phyloP scores from a whole-genome alignment of 2,888 invertebrate genomes.

The Parnassius orleans region DNA sequence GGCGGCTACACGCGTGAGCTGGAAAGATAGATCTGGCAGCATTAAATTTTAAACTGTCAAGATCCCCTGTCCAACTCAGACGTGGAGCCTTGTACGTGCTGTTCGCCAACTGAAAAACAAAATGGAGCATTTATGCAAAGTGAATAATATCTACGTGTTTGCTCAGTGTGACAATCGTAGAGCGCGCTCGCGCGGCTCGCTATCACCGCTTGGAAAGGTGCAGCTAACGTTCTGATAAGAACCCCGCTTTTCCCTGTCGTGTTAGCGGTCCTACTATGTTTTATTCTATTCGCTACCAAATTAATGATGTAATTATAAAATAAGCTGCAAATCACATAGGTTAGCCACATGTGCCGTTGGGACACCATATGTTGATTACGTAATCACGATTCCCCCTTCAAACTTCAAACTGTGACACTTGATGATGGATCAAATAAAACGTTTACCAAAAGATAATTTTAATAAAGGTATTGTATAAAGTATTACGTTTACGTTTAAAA shows the following conservation, averaged over 20 bases:
- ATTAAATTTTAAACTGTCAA: slow-evolving; percentile 70
- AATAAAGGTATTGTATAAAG: no score
- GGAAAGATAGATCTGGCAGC: slow-evolving; percentile 83
- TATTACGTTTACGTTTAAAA: no score
- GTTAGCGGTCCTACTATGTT: slow-evolving; percentile 60
- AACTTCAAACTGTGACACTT: slow-evolving; percentile 6
- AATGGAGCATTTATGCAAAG: slow-evolving; percentile 40
- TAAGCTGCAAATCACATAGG: background rate
- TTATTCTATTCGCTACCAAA: no score
- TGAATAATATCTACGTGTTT: slow-evolving; percentile 45
- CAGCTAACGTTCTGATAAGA: slow-evolving; percentile 77
- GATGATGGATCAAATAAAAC: no score
- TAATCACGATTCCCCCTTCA: background rate
- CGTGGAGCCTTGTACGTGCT: slow-evolving; percentile 54
- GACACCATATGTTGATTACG: slow-evolving; percentile 4
- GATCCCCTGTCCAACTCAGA: slow-evolving; percentile 82
- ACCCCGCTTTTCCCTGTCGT: slow-evolving; percentile 71
- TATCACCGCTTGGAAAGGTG: slow-evolving; percentile 76
- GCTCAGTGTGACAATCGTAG: slow-evolving; percentile 61
- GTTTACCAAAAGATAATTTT: no score
- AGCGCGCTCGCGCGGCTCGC: slow-evolving; percentile 58
- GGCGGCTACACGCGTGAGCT: slow-evolving; percentile 75
- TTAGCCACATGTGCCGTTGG: slow-evolving; percentile 61
- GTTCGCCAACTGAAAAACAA: slow-evolving; percentile 49
- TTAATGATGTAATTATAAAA: no score